A percentile compares a stretch with the other conserved stretches of the same genome.
phyloP scores from a whole-genome alignment of 2,797 vertebrate genomes.

The Harpagifer antarcticus region DNA sequence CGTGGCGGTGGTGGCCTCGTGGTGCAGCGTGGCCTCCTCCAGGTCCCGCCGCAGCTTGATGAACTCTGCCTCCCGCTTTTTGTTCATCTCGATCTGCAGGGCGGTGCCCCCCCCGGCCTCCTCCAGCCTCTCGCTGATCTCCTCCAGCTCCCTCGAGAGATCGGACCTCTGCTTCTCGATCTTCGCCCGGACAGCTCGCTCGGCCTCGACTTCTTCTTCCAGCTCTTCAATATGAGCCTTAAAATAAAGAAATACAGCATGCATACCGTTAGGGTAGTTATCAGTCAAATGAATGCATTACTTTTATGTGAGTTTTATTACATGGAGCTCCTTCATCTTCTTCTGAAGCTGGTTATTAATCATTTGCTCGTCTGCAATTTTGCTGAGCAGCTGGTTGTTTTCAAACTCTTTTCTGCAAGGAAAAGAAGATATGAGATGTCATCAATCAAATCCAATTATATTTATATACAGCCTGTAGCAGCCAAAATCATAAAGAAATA shows the following conservation, averaged over 20 bases:
- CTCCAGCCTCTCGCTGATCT: slow-evolving; percentile 89
- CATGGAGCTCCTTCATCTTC: slow-evolving; percentile 87
- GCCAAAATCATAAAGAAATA: too few relatives aligned
- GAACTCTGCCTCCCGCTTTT: slow-evolving; percentile 89
- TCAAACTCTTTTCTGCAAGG: slow-evolving; percentile 89
- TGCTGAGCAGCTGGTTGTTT: slow-evolving; percentile 85
- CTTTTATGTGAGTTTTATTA: slow-evolving; percentile 29
- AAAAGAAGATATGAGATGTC: slow-evolving; percentile 2
- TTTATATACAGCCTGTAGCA: too few relatives aligned
- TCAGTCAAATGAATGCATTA: too few relatives aligned
- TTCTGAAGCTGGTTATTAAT: slow-evolving; percentile 77
- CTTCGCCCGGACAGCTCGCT: slow-evolving; percentile 81
- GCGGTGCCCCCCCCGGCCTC: slow-evolving; percentile 87
- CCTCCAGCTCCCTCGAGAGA: slow-evolving; percentile 87
- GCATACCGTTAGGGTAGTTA: rapidly evolving
- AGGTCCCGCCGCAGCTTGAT: slow-evolving; percentile 87
- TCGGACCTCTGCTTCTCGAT: slow-evolving; percentile 87
- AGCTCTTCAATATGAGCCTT: slow-evolving; percentile 89
- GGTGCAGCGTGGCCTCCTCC: slow-evolving; percentile 88
- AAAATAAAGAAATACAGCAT: neutral
- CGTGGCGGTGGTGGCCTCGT: slow-evolving; percentile 83
- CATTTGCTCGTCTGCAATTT: slow-evolving; percentile 85
- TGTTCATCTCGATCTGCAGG: slow-evolving; percentile 86
- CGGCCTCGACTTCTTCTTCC: slow-evolving; percentile 90
- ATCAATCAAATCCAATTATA: neutral